Conservation (phyloP, 2,113 vertebrate genomes). For the Lichenostomus cassidix region DNA sequence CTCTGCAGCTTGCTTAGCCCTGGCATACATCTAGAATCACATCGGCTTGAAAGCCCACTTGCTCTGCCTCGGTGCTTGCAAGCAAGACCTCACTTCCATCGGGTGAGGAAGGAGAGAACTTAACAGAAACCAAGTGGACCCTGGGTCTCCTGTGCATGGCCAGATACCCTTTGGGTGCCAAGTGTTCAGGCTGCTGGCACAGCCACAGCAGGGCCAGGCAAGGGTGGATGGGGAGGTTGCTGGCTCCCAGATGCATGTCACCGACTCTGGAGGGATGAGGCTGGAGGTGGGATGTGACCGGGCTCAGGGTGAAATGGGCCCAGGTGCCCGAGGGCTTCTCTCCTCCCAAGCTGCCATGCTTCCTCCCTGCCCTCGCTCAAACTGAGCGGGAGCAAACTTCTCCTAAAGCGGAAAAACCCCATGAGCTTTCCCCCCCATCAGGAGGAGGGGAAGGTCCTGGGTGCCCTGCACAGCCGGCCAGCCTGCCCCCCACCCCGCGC, state of each 20-base stretch:
- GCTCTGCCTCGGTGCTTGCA: background rate
- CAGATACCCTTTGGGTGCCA: background rate
- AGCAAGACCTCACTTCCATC: rapidly evolving
- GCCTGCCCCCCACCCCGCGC: conserved; percentile 47
- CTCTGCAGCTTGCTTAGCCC: conserved; percentile 6
- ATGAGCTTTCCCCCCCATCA: background rate
- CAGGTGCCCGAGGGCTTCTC: conserved; percentile 29
- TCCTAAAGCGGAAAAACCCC: background rate
- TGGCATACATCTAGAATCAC: background rate
- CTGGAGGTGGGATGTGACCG: conserved; percentile 38
- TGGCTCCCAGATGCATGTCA: background rate
- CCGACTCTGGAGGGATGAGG: background rate
- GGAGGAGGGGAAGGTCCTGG: conserved; percentile 25
- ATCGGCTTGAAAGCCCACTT: background rate
- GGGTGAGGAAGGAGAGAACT: background rate
- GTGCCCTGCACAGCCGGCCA: conserved; percentile 44
- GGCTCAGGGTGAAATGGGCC: conserved; percentile 60
- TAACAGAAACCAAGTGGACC: background rate
- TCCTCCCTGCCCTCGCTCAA: conserved; percentile 24
- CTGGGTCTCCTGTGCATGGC: background rate
- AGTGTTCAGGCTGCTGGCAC: background rate
- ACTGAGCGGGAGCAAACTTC: background rate
- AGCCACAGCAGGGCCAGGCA: background rate
- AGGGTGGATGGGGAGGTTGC: background rate
- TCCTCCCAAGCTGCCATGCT: conserved; percentile 47